Evolutionary conservation across 2,888 invertebrate genomes (phyloP).

Genomic region (Lepidonotus clava): DNA sequence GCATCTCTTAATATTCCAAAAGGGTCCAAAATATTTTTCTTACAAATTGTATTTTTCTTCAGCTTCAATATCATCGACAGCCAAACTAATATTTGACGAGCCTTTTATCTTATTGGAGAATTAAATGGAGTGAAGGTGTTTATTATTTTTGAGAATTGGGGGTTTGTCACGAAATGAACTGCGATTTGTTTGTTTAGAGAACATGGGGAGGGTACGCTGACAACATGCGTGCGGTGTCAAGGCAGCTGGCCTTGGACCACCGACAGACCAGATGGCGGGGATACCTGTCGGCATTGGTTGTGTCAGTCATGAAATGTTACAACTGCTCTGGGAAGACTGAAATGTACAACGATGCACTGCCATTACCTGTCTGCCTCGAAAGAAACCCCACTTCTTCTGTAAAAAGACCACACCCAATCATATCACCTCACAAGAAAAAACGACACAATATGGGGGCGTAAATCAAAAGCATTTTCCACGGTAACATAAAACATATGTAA

Average conservation of each 20-base stretch:
- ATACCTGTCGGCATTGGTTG: slow-evolving; percentile 54
- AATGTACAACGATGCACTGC: slow-evolving; percentile 49
- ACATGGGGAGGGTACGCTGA: slow-evolving; percentile 1
- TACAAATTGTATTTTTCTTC: too few species aligned
- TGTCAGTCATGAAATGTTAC: slow-evolving; percentile 54
- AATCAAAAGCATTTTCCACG: too few species aligned
- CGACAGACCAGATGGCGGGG: slow-evolving; percentile 45
- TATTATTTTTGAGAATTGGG: slow-evolving; percentile 7
- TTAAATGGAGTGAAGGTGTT: background rate
- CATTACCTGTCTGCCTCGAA: slow-evolving; percentile 46
- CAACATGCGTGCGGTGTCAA: slow-evolving; percentile 37
- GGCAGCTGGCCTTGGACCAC: background rate
- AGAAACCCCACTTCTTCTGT: slow-evolving; percentile 50
- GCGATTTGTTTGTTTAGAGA: slow-evolving; percentile 18
- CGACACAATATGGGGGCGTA: background rate
- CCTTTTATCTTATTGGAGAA: background rate
- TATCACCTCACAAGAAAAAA: slow-evolving; percentile 34
- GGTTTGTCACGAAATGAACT: slow-evolving; percentile 9
- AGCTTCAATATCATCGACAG: slow-evolving; percentile 1
- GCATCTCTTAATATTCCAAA: background rate
- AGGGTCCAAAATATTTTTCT: too few species aligned
- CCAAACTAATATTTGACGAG: slow-evolving; percentile 4
- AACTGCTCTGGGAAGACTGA: slow-evolving; percentile 53
- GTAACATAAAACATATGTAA: too few species aligned
- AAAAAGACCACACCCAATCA: slow-evolving; percentile 44